Evolutionary conservation across 30 jellyfish, hydroid and myxozoan genomes (phyloP), one percentile per base, ranked within the genome.

Genomic region (Aurelia sp.): DNA sequence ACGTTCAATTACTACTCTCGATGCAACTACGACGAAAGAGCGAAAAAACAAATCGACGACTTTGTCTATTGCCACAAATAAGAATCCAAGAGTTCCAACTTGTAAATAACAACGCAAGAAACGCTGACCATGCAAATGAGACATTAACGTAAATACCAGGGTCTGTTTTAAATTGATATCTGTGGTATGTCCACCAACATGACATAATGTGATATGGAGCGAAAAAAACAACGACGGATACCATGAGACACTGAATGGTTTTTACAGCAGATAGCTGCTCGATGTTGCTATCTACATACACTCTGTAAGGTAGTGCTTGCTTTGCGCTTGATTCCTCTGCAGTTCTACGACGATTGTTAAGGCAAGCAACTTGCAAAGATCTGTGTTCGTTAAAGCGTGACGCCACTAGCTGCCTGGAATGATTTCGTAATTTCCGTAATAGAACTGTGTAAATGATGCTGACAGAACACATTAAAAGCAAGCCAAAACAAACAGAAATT

Each of bases 121-220:
- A 4, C 16, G 68, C 68, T 11, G 90, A 47, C 71, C 78, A 44
- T 9, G 68, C 68, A 31, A 71, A 18, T 18, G 30, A 4, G 15
- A 53, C 69, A 50, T 66, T 12, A 40, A 80, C 30, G 12, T 6
- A 4, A 3, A 66, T 2, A 4, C 83, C 77, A 3, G 83, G 83
- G 27, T 47, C 19, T 41, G 59, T 73, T 7, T 61, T 48, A 17
- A 20, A 12, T 17, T 65, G 27, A 52, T 13, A 23, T 53, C 58
- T 80, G 83, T 80, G 66, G 37, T 80, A 52, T 10, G 83, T 23
- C 63, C 68, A 80, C 11, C 52, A 33, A 3, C 71, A 77, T 33
- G 91, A 68, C 71, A 52, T 41, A 57, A 70, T 69, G 73, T 81
- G 71, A 55, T 81, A 81, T 3, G 91, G 91, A 31, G 71, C n/a